phyloP scores from a whole-genome alignment of 2,113 vertebrate species.

The Chunga burmeisteri region DNA sequence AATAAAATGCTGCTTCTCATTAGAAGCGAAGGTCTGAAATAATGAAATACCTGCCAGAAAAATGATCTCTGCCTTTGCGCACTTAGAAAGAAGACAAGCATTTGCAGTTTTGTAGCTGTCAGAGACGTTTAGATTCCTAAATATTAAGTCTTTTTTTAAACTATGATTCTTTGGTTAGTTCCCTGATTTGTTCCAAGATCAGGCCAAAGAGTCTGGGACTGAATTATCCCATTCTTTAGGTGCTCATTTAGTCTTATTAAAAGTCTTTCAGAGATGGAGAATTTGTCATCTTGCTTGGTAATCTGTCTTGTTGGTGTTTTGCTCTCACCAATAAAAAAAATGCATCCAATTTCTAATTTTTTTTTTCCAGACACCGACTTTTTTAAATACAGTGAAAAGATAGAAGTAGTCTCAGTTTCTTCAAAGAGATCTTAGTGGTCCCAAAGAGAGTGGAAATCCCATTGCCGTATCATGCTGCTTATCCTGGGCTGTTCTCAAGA shows the following conservation, averaged over 20 bases:
- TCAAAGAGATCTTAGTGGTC: background rate
- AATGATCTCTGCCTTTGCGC: background rate
- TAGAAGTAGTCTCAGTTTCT: background rate
- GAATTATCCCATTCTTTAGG: background rate
- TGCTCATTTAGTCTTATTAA: background rate
- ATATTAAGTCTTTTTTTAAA: background rate
- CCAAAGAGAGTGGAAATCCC: background rate
- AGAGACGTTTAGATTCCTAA: background rate
- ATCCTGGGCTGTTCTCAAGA: background rate
- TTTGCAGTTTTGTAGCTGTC: background rate
- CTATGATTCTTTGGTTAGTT: background rate
- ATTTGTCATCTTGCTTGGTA: background rate
- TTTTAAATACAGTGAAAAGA: background rate
- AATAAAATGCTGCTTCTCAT: background rate
- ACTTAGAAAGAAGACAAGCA: background rate
- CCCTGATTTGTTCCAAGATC: background rate
- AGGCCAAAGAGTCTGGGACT: background rate
- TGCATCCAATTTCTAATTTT: background rate
- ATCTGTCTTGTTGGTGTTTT: background rate
- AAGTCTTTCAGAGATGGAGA: background rate
- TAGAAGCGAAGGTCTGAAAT: background rate
- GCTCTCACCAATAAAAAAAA: background rate
- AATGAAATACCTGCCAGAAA: background rate
- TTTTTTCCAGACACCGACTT: background rate
- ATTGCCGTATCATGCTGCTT: background rate